Conservation (phyloP, 2,797 vertebrate species). For the Chaunax sp. region DNA sequence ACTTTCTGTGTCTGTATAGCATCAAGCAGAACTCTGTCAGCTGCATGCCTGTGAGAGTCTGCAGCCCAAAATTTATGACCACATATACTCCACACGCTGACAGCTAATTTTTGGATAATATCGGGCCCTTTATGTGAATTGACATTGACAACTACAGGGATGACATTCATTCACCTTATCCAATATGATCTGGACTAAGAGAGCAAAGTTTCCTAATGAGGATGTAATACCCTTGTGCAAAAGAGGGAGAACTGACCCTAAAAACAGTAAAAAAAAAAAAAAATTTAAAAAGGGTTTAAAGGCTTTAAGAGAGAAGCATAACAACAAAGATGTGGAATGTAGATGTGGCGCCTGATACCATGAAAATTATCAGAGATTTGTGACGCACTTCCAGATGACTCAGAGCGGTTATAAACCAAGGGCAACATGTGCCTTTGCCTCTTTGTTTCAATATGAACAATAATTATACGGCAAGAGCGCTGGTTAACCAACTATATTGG, state of each 20-base stretch:
- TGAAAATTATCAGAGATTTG: constrained; percentile 27
- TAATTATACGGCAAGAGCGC: constrained; percentile 56
- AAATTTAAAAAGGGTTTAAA: not conserved
- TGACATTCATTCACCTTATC: not conserved
- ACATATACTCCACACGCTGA: not conserved
- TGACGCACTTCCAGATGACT: constrained; percentile 37
- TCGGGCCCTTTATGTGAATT: not conserved
- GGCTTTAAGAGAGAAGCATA: not conserved
- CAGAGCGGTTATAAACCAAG: constrained; percentile 29
- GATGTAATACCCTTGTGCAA: no score
- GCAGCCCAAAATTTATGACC: not conserved
- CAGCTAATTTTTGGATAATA: not conserved
- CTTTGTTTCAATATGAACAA: constrained; percentile 52
- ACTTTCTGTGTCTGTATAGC: not conserved
- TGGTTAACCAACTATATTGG: constrained; percentile 47
- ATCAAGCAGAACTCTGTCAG: no score
- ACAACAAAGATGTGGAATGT: constrained; percentile 22
- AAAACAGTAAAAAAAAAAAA: not conserved
- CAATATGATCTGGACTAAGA: not conserved
- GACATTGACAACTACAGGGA: not conserved
- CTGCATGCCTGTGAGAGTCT: not conserved
- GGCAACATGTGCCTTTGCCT: constrained; percentile 33
- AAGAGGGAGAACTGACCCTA: not conserved
- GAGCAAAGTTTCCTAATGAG: not conserved
- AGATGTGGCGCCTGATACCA: constrained; percentile 21